These are phyloP conservation scores for Crocodylus rhombifer DNA, from an alignment of 2,797 vertebrate species.

Conservation along the genomic window DNA sequence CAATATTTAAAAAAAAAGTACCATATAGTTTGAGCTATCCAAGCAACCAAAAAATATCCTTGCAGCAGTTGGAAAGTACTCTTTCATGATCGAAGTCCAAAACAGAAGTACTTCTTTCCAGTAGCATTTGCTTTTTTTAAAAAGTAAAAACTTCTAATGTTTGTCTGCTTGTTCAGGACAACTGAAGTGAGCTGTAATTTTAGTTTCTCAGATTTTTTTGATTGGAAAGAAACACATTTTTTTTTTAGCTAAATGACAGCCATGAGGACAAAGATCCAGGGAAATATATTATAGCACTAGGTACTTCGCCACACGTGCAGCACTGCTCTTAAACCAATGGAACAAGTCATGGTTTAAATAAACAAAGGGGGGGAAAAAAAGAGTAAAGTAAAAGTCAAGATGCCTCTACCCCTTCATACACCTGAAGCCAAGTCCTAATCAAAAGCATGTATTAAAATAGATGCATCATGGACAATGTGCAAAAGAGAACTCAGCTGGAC, in stretches of 20 bases:
- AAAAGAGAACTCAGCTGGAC: slow-evolving; percentile 54
- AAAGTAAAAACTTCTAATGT: not conserved
- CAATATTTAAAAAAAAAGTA: not conserved
- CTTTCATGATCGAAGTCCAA: not conserved
- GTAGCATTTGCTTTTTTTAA: not conserved
- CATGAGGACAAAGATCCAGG: not conserved
- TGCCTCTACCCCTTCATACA: not conserved
- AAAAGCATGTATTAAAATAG: slow-evolving; percentile 27
- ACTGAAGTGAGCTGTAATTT: not conserved
- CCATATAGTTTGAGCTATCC: not conserved
- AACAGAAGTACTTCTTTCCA: not conserved
- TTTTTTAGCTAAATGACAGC: not conserved
- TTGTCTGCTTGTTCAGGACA: not conserved
- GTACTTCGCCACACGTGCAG: not conserved
- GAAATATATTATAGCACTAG: not conserved
- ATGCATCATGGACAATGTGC: slow-evolving; percentile 35
- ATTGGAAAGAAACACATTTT: not conserved
- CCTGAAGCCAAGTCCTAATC: not conserved
- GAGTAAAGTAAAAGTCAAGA: not conserved
- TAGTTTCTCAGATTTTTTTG: not conserved
- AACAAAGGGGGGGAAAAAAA: not conserved
- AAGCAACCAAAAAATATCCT: not conserved
- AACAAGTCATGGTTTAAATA: not conserved
- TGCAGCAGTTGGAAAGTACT: not conserved
- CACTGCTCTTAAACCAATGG: not conserved